A percentile compares a stretch with the other conserved stretches of the same genome.
phyloP scores from a whole-genome alignment of 1,140 invertebrate species.

The Pectinophora gossypiella region DNA sequence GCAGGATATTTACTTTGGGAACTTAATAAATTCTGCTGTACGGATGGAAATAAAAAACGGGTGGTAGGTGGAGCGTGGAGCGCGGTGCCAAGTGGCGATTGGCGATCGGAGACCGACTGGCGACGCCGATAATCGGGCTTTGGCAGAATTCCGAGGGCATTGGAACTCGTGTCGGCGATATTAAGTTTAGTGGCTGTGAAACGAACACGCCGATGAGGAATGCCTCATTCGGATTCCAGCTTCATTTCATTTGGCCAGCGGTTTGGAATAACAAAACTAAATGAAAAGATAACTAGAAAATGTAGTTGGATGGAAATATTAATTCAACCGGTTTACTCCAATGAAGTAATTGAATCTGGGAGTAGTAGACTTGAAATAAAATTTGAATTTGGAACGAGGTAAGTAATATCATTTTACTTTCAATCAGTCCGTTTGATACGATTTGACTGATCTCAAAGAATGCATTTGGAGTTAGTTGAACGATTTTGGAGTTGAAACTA shows the following conservation, averaged over 20 bases:
- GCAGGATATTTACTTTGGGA: slow-evolving; percentile 7
- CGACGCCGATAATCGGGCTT: slow-evolving; percentile 48
- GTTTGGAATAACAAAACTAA: not conserved
- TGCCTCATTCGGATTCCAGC: not conserved
- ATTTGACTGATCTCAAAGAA: no score
- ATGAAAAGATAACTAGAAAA: not conserved
- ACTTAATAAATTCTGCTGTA: slow-evolving; percentile 15
- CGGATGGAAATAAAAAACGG: slow-evolving; percentile 23
- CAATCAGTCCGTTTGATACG: no score
- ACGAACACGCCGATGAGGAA: slow-evolving; percentile 1
- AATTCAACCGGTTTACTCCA: no score
- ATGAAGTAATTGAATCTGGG: no score
- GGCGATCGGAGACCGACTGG: slow-evolving; percentile 29
- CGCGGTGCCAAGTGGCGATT: slow-evolving; percentile 34
- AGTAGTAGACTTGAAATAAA: no score
- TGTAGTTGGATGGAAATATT: no score
- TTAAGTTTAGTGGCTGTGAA: slow-evolving; percentile 16
- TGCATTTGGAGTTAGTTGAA: no score
- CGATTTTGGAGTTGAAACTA: no score
- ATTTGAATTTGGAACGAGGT: no score
- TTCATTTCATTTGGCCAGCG: slow-evolving; percentile 1
- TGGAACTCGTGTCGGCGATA: slow-evolving; percentile 20
- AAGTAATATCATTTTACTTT: no score
- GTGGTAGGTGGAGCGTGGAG: slow-evolving; percentile 3
- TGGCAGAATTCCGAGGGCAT: slow-evolving; percentile 42